phyloP scores from a whole-genome alignment of 2,888 invertebrate genomes.

The Plemyria rubiginata region DNA sequence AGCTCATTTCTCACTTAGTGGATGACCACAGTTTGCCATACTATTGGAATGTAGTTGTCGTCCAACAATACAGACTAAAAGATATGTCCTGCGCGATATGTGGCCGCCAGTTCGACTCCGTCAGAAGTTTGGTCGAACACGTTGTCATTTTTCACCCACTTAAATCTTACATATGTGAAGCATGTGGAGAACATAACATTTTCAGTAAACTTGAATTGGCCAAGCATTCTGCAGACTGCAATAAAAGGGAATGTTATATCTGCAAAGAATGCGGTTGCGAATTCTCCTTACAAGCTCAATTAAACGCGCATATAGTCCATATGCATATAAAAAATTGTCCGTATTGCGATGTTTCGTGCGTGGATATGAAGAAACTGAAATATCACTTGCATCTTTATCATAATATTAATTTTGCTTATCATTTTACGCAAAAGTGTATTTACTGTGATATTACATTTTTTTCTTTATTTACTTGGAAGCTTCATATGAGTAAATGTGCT shows the following conservation, averaged over 20 bases:
- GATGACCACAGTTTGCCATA: neutral
- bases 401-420: too few relatives aligned
- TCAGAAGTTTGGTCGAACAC: neutral
- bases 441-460: neutral
- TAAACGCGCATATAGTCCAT: neutral
- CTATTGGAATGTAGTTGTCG: neutral
- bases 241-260: neutral
- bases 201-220: neutral
- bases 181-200: neutral
- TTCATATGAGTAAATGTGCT: neutral
- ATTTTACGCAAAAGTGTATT: neutral
- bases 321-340: neutral
- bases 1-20: neutral
- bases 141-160: neutral
- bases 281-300: neutral
- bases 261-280: neutral
- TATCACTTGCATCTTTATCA: neutral
- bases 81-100: neutral
- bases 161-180: neutral
- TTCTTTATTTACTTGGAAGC: neutral
- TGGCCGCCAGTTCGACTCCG: neutral
- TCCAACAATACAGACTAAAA: neutral
- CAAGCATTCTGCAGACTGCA: neutral
- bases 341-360: neutral
- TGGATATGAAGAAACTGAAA: neutral